Evolutionary conservation across 2,888 invertebrate species (phyloP).

Genomic region (Onchidella celtica): DNA sequence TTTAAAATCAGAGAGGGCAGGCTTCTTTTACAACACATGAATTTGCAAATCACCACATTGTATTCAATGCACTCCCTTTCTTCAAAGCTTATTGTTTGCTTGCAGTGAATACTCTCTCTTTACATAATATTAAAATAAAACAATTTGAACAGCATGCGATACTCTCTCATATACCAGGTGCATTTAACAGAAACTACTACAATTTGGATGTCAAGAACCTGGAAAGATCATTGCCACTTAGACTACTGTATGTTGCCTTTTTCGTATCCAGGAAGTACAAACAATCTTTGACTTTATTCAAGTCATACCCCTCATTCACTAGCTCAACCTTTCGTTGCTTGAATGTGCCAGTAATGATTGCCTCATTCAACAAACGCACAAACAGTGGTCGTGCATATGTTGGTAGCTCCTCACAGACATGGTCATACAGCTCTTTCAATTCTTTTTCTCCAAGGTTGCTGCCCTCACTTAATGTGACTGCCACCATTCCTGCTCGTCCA

Average conservation of each 20-base stretch:
- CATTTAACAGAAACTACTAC: too few relatives aligned
- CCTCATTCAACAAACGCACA: conserved; percentile 59
- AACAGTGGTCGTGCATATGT: conserved; percentile 70
- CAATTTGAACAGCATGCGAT: too few relatives aligned
- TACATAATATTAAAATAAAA: too few relatives aligned
- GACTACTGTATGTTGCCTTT: conserved; percentile 55
- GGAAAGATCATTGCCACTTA: conserved; percentile 34
- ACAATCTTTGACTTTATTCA: conserved; percentile 53
- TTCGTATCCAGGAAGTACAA: conserved; percentile 60
- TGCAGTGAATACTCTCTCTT: too few relatives aligned
- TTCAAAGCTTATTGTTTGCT: too few relatives aligned
- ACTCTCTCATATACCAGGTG: too few relatives aligned
- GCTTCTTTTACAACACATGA: too few relatives aligned
- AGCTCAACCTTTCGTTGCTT: conserved; percentile 64
- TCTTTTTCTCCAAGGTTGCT: conserved; percentile 40
- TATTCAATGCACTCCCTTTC: too few relatives aligned
- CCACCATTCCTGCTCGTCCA: conserved; percentile 70
- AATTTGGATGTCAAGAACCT: conserved; percentile 57
- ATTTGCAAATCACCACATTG: too few relatives aligned
- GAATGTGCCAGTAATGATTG: conserved; percentile 66
- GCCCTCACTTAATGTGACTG: conserved; percentile 59
- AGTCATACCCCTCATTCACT: conserved; percentile 66
- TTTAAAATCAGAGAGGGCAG: too few relatives aligned
- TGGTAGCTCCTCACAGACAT: conserved; percentile 62
- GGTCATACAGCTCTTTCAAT: conserved; percentile 55